Conservation (phyloP, 2,797 vertebrate species). For the Hybognathus amarus region DNA sequence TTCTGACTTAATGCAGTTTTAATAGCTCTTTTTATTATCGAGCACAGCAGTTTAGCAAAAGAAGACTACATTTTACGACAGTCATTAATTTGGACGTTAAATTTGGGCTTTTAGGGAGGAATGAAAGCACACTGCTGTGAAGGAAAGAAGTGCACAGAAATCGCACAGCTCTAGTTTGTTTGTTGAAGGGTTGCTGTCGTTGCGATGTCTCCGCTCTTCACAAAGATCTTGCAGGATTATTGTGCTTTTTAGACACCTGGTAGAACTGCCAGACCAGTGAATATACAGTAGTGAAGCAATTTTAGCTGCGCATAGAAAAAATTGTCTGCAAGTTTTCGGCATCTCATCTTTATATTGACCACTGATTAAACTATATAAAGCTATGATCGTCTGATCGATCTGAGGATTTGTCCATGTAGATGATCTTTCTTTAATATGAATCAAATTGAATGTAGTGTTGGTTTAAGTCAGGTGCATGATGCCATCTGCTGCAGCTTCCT, state of each 20-base stretch:
- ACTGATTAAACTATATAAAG: background rate
- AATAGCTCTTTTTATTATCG: background rate
- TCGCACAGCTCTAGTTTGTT: background rate
- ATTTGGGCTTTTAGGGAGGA: background rate
- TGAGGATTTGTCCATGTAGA: conserved; percentile 4
- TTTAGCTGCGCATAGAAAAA: background rate
- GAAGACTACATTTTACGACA: background rate
- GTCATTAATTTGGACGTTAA: background rate
- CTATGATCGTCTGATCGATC: background rate
- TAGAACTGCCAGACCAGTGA: background rate
- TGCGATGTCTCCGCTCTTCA: background rate
- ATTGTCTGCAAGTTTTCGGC: background rate
- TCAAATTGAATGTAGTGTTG: conserved; percentile 43
- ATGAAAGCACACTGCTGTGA: background rate
- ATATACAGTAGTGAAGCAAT: background rate
- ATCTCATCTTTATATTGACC: background rate
- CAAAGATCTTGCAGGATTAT: background rate
- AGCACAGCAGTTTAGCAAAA: background rate
- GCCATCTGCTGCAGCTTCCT: conserved; percentile 40
- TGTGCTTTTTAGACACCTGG: background rate
- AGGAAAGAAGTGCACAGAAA: background rate
- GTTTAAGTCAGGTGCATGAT: conserved; percentile 23
- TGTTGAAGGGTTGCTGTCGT: background rate
- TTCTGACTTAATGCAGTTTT: background rate
- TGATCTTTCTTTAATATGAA: conserved; percentile 27